Evolutionary conservation across 2,113 vertebrate genomes (phyloP), one percentile per base, ranked within the genome.

Genomic region (Hoplias malabaricus): DNA sequence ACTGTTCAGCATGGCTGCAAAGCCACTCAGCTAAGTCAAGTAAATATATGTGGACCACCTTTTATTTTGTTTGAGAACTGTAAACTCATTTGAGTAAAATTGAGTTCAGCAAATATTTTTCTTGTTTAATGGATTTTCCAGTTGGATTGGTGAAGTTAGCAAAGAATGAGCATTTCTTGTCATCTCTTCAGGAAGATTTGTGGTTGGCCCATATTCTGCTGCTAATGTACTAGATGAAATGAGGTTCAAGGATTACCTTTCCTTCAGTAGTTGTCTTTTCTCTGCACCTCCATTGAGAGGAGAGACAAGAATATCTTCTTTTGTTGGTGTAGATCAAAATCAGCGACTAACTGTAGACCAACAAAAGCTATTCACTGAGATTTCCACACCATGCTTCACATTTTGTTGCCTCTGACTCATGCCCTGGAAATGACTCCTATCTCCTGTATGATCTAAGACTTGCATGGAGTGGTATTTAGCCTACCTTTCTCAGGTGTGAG

Each of bases 301-400:
- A 48, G 36, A 75, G 54, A 53, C 46, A 57, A 57, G 34, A 42
- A 61, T 70, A 43, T 70, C 46, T 9, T 33, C 43, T 53, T 78
- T 77, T 78, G 65, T 69, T 69, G 40, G 38, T 33, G 25, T 61
- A 78, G 54, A 82, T 77, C 38, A 40, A 82, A 73, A 82, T 74
- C 75, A 56, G 65, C 48, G 34, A 31, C 61, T 57, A 7, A 5
- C 10, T 43, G 66, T 54, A 69, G 67, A 23, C 29, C 67, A 75
- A 62, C 57, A 79, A 79, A 79, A 73, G 77, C 77, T 59, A 72
- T 78, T 72, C 77, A 78, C 27, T 42, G n/a, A 29, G 29, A n/a
- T 69, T 43, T 48, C 66, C 23, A 29, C 8, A n/a, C n/a, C 8
- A 42, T 48, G 23, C 16, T 14, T 48, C 25, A 27, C 5, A 12